These are phyloP conservation scores for Colossoma macropomum DNA, from an alignment of 2,113 vertebrate species.

Conservation along the genomic window DNA sequence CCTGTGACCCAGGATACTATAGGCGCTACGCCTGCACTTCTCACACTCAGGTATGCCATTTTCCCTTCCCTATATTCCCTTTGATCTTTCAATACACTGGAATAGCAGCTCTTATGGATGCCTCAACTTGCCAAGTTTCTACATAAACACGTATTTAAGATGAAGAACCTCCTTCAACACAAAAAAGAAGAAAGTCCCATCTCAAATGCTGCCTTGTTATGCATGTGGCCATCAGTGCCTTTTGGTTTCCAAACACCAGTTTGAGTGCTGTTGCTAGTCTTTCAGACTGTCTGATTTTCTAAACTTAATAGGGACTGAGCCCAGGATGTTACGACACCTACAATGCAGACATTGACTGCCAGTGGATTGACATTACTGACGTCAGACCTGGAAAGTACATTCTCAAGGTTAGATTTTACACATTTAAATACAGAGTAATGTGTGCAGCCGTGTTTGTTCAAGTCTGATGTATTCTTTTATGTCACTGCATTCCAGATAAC, in stretches of 20 bases:
- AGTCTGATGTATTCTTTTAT: not conserved
- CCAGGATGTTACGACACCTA: slow-evolving; percentile 82
- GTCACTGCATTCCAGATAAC: slow-evolving; percentile 68
- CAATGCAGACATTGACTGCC: slow-evolving; percentile 81
- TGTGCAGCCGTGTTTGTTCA: not conserved
- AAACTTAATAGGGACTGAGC: slow-evolving; percentile 72
- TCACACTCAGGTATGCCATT: slow-evolving; percentile 84
- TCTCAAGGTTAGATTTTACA: slow-evolving; percentile 71
- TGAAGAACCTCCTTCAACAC: not conserved
- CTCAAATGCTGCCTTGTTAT: not conserved
- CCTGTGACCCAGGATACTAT: slow-evolving; percentile 94
- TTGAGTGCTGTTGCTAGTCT: not conserved
- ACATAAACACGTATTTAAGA: not conserved
- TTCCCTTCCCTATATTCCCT: not conserved
- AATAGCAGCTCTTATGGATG: not conserved
- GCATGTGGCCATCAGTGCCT: not conserved
- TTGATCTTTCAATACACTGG: not conserved
- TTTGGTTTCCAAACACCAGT: not conserved
- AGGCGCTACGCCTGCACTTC: slow-evolving; percentile 93
- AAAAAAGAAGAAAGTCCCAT: not conserved
- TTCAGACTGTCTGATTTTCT: slow-evolving; percentile 16
- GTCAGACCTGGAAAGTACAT: slow-evolving; percentile 76
- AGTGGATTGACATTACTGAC: slow-evolving; percentile 81
- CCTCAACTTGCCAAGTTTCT: not conserved
- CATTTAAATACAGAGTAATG: not conserved